Evolutionary conservation across 2,888 invertebrate species (phyloP), one percentile per base, ranked within the genome.

Genomic region (Lordiphosa fenestrarum): DNA sequence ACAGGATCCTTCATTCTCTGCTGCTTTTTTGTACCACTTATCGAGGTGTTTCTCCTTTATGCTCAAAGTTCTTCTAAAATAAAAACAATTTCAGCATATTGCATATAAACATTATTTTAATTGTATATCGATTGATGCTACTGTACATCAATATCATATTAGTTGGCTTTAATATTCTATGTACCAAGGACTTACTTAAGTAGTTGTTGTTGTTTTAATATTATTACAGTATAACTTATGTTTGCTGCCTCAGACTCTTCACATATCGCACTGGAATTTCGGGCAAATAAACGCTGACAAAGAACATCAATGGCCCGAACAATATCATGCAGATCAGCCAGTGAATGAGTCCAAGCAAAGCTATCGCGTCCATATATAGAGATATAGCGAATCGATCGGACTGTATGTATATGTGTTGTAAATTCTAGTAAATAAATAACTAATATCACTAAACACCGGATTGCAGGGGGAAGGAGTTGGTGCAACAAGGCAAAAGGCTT

Each of bases 201-300:
- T 59, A 33, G 44, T 49, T 54, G 53, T 66, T 57, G 54, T 2
- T 15, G 1, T 15, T 15, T 15, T 57, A 46, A 47, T 36, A 54
- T 42, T 60, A 48, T 30, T 30, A 30, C 10, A 47, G 59, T 54
- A 53, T 47, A 53, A 46, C 41, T 69, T 71, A 77, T 48, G 77
- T 85, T 41, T 71, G 66, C 48, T 80, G 71, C 56, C 82, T 71
- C 42, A 76, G 91, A 85, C 93, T 91, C 71, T 93, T 91, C 53
- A 94, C 89, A 76, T 94, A 90, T 77, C 94, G 89, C 73, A 94
- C 91, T 58, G 94, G 94, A 83, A 94, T 89, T 85, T 94, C 93
- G 53, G 94, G 94, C 71, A 94, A 89, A 85, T 93, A 93, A 60
- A 94, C 90, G 72, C 85, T 86, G 63, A 87, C 67, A 68, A 93